phyloP scores from a whole-genome alignment of 2,797 vertebrate species.

The Harpagifer antarcticus region DNA sequence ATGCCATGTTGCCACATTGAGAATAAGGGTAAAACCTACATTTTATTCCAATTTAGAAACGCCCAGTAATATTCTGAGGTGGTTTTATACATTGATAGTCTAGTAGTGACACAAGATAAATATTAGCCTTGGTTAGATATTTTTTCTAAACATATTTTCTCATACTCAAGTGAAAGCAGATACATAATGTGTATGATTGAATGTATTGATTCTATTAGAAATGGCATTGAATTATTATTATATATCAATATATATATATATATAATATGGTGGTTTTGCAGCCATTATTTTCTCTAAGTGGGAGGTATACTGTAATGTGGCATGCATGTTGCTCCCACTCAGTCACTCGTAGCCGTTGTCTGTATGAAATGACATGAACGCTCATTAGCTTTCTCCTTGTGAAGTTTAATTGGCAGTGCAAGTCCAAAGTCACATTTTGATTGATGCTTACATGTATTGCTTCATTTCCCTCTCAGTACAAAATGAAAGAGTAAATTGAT shows the following conservation, averaged over 20 bases:
- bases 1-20: neutral
- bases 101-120: neutral
- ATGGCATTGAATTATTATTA: slow-evolving; percentile 6
- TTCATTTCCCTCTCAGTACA: slow-evolving; percentile 15
- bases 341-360: slow-evolving; percentile 38
- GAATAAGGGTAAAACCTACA: neutral
- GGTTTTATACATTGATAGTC: neutral
- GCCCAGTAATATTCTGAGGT: slow-evolving; percentile 10
- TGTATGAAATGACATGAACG: slow-evolving; percentile 27
- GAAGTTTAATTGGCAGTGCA: slow-evolving; percentile 39
- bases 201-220: slow-evolving; percentile 5
- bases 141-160: slow-evolving; percentile 21
- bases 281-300: slow-evolving; percentile 5
- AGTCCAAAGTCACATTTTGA: slow-evolving; percentile 28
- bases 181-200: slow-evolving; percentile 4
- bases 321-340: slow-evolving; percentile 41
- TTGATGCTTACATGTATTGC: slow-evolving; percentile 17
- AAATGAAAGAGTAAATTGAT: slow-evolving; percentile 27
- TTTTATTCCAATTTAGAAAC: neutral
- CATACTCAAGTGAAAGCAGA: slow-evolving; percentile 20
- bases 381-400: slow-evolving; percentile 28
- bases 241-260: neutral
- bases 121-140: neutral
- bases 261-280: slow-evolving; percentile 8
- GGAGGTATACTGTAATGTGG: slow-evolving; percentile 30